phyloP scores from a whole-genome alignment of 2,888 invertebrate genomes.

The Margaritifera margaritifera region DNA sequence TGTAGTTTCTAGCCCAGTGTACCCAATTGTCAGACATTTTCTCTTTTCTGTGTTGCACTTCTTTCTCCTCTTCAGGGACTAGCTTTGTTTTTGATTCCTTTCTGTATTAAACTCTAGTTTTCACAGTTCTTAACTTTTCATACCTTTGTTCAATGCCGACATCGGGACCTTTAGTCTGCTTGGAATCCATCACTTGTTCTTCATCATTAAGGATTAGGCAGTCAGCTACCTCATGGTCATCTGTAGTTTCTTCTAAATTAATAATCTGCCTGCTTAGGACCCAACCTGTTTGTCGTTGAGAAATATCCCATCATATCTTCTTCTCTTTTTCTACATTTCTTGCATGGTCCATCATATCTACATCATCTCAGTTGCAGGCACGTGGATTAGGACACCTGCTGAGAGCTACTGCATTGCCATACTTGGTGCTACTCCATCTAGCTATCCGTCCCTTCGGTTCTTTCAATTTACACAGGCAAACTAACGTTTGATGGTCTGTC shows the following conservation, averaged over 20 bases:
- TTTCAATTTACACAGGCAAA: neutral
- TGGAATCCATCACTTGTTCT: too few relatives aligned
- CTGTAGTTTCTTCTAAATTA: too few relatives aligned
- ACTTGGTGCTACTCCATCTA: neutral
- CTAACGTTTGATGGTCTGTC: neutral
- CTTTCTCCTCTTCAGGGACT: neutral
- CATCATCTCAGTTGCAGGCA: neutral
- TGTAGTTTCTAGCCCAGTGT: neutral
- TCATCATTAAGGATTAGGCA: too few relatives aligned
- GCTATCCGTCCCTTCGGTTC: neutral
- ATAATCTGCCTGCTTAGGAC: too few relatives aligned
- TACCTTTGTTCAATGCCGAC: too few relatives aligned
- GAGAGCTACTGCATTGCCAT: neutral
- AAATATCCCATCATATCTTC: neutral
- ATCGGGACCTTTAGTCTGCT: too few relatives aligned
- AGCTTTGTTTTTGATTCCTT: too few relatives aligned
- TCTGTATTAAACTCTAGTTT: too few relatives aligned
- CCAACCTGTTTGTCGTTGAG: too few relatives aligned
- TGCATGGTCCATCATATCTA: slow-evolving; percentile 2
- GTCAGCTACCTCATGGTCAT: too few relatives aligned
- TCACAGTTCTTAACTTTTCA: too few relatives aligned
- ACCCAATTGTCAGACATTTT: neutral
- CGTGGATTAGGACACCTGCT: slow-evolving; percentile 1
- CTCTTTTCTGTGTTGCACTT: neutral
- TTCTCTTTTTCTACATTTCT: slow-evolving; percentile 1